Evolutionary conservation across 2,797 vertebrate genomes (phyloP).

Genomic region (Ptychadena robeensis): DNA sequence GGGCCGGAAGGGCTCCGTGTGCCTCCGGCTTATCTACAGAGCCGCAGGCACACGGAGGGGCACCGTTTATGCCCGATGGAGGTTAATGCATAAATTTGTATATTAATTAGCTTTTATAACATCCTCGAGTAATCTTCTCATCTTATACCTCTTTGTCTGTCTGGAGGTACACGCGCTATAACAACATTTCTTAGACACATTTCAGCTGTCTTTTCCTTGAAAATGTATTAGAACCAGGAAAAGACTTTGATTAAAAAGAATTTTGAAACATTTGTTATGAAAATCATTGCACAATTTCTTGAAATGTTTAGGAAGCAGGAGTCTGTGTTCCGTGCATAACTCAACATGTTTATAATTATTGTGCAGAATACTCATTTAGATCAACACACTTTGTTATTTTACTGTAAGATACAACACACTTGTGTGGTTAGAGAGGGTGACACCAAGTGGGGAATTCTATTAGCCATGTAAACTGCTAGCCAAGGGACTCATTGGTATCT

Average conservation of each 20-base stretch:
- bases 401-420: neutral
- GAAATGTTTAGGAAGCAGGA: slow-evolving; percentile 20
- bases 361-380: neutral
- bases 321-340: neutral
- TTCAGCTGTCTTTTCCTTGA: slow-evolving; percentile 4
- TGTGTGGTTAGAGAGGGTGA: neutral
- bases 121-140: neutral
- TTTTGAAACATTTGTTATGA: slow-evolving; percentile 39
- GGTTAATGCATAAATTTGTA: neutral
- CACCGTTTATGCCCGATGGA: too few species aligned
- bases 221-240: neutral
- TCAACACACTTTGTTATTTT: neutral
- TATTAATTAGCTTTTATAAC: neutral
- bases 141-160: neutral
- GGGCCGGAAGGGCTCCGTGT: too few species aligned
- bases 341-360: slow-evolving; percentile 15
- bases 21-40: too few species aligned
- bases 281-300: slow-evolving; percentile 42
- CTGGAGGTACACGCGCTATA: neutral
- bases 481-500: neutral
- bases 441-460: neutral
- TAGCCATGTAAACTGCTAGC: neutral
- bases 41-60: too few species aligned
- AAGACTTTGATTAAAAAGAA: slow-evolving; percentile 35
- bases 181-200: neutral